Evolutionary conservation across 1,140 invertebrate genomes (phyloP).

Genomic region (Schlechtendalia chinensis): DNA sequence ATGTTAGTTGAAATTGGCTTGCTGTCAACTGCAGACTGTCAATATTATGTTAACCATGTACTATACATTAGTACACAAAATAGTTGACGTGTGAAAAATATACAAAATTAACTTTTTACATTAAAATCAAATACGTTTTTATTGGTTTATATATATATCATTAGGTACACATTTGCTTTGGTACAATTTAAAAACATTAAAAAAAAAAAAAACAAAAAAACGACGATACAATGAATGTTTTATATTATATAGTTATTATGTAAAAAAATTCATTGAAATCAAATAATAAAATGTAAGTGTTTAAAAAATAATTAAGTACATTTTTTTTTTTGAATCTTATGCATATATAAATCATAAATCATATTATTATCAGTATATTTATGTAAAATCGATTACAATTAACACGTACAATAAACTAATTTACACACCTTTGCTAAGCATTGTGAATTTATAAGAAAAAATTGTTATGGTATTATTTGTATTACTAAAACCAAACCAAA

Average conservation of each 20-base stretch:
- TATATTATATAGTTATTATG: background rate
- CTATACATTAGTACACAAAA: too few relatives aligned
- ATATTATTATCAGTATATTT: background rate
- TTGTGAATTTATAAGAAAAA: background rate
- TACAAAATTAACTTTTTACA: background rate
- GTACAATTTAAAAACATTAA: background rate
- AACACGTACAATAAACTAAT: background rate
- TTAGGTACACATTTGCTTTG: background rate
- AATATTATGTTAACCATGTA: too few relatives aligned
- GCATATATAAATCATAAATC: background rate
- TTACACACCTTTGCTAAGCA: background rate
- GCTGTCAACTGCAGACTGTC: too few relatives aligned
- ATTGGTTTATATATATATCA: background rate
- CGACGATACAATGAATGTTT: too few relatives aligned
- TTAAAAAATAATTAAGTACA: constrained; percentile 19
- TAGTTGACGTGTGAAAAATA: background rate
- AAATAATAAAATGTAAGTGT: background rate
- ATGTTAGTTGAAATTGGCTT: too few relatives aligned
- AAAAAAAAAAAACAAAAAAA: background rate
- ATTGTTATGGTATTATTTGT: too few relatives aligned
- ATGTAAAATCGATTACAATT: background rate
- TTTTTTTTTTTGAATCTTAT: background rate
- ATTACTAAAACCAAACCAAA: background rate
- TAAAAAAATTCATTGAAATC: background rate
- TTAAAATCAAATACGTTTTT: constrained; percentile 6